Conservation (phyloP, 2,888 invertebrate species). For the Synanthedon formicaeformis region DNA sequence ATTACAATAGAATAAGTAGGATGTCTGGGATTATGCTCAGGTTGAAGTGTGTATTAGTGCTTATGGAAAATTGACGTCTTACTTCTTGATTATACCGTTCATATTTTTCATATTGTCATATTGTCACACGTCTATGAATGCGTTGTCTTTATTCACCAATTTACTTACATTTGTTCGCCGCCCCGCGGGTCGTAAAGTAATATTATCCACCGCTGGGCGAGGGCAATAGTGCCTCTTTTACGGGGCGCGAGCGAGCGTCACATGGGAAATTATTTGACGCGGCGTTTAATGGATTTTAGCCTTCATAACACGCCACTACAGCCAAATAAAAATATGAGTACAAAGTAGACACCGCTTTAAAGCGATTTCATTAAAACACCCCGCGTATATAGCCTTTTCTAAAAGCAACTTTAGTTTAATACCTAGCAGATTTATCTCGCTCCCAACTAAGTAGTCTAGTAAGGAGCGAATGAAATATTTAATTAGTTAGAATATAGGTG, state of each 20-base stretch:
- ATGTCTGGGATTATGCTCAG: no score
- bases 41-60: no score
- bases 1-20: no score
- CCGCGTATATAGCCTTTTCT: no score
- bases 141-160: slow-evolving; percentile 67
- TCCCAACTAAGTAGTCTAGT: no score
- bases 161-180: slow-evolving; percentile 62
- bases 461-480: no score
- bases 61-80: no score
- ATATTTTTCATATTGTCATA: no score
- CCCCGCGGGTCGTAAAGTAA: slow-evolving; percentile 66
- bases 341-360: slow-evolving; percentile 15
- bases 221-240: slow-evolving; percentile 69
- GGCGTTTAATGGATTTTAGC: slow-evolving; percentile 70
- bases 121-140: slow-evolving; percentile 14
- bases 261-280: slow-evolving; percentile 72
- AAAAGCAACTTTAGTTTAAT: no score
- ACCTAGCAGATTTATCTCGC: no score
- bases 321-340: slow-evolving; percentile 56
- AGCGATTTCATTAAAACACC: neutral
- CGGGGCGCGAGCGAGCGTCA: slow-evolving; percentile 67
- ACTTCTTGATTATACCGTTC: neutral
- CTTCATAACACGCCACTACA: slow-evolving; percentile 67
- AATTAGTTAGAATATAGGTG: no score
- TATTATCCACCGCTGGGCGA: slow-evolving; percentile 64